phyloP scores from a whole-genome alignment of 2,797 vertebrate species.

The Acrossocheilus fasciatus region DNA sequence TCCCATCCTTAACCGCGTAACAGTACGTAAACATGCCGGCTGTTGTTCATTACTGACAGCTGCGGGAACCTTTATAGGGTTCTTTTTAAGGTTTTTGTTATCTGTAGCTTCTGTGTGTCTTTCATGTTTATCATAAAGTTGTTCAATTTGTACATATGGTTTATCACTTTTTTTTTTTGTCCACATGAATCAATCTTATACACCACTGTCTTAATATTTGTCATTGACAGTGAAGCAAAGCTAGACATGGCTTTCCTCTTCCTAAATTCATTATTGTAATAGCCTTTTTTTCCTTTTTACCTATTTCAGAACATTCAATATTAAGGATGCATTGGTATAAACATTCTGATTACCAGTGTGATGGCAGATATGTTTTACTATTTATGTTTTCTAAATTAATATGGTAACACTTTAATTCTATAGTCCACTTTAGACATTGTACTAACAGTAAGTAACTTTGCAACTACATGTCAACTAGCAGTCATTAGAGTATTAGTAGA shows the following conservation, averaged over 20 bases:
- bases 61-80: background rate
- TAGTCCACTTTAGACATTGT: no score
- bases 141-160: background rate
- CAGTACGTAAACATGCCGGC: conserved; percentile 11
- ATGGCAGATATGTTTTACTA: background rate
- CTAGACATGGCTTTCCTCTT: background rate
- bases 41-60: background rate
- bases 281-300: background rate
- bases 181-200: background rate
- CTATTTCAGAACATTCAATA: background rate
- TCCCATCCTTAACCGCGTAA: conserved; percentile 38
- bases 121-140: background rate
- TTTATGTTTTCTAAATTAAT: background rate
- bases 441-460: no score
- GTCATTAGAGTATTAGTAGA: no score
- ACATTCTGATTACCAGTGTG: background rate
- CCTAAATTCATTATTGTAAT: background rate
- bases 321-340: background rate
- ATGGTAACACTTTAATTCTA: no score
- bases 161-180: background rate
- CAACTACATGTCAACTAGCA: no score
- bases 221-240: no score
- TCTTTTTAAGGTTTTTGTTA: conserved; percentile 2
- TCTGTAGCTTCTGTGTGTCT: background rate
- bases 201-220: background rate